These are phyloP conservation scores for Carlito syrichta DNA, from an alignment of 2,113 vertebrate genomes.

Conservation along the genomic window DNA sequence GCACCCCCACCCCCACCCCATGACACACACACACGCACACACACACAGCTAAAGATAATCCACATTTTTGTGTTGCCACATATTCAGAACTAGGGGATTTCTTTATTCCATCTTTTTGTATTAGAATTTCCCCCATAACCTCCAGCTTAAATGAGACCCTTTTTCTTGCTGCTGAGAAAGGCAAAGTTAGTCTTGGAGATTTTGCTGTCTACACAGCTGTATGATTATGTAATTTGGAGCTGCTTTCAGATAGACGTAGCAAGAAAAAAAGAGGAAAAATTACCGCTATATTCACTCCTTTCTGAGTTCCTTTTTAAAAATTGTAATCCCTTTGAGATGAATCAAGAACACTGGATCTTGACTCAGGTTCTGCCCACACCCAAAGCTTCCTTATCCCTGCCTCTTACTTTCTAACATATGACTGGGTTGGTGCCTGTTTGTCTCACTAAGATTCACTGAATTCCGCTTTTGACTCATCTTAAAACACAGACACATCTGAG, in stretches of 20 bases:
- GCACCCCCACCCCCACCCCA: background rate
- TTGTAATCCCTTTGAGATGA: background rate
- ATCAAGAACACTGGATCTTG: background rate
- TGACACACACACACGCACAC: too few relatives aligned
- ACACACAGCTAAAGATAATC: background rate
- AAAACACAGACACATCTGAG: background rate
- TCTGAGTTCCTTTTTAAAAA: background rate
- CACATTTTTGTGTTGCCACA: background rate
- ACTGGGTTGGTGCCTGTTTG: rapidly evolving
- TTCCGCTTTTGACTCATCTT: background rate
- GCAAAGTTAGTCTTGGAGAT: background rate
- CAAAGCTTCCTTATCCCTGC: background rate
- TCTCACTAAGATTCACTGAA: background rate
- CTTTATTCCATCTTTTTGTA: background rate
- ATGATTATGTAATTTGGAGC: background rate
- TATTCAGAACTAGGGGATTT: background rate
- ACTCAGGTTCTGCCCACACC: background rate
- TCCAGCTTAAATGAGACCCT: background rate
- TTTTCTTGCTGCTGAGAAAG: background rate
- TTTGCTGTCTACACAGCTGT: background rate
- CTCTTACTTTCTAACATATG: background rate
- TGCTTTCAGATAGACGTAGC: background rate
- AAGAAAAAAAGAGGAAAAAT: background rate
- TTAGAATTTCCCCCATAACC: background rate
- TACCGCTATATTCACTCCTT: background rate